These are phyloP conservation scores for Gryllus bimaculatus DNA, from an alignment of 1,140 invertebrate species.

Conservation along the genomic window DNA sequence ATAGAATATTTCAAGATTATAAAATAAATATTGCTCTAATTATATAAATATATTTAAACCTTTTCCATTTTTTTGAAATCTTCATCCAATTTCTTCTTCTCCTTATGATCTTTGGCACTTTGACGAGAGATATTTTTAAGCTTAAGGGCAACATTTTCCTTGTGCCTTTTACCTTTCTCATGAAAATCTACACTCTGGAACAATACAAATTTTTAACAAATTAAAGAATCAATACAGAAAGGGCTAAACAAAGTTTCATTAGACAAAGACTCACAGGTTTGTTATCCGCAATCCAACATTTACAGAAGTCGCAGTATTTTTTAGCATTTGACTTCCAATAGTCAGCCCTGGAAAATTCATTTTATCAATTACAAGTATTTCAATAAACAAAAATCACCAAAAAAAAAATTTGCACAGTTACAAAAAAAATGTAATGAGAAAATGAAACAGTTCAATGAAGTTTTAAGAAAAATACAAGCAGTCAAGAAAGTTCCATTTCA, in stretches of 20 bases:
- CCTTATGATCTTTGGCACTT: slow-evolving; percentile 66
- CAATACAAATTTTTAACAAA: slow-evolving; percentile 16
- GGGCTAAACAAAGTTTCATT: not conserved
- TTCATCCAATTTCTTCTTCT: slow-evolving; percentile 62
- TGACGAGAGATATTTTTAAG: slow-evolving; percentile 78
- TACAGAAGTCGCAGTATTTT: slow-evolving; percentile 95
- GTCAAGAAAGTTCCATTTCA: too few relatives aligned
- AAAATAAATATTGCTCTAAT: too few relatives aligned
- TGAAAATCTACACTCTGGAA: slow-evolving; percentile 87
- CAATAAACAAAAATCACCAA: not conserved
- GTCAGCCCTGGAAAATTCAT: slow-evolving; percentile 62
- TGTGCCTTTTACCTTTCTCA: slow-evolving; percentile 86
- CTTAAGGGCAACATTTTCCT: slow-evolving; percentile 84
- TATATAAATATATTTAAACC: slow-evolving; percentile 30
- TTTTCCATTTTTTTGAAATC: slow-evolving; percentile 84
- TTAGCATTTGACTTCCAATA: slow-evolving; percentile 95
- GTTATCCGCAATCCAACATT: slow-evolving; percentile 97
- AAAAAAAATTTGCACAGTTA: not conserved
- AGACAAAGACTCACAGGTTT: slow-evolving; percentile 63
- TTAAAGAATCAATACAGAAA: not conserved
- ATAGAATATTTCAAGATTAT: too few relatives aligned
- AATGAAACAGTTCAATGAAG: too few relatives aligned
- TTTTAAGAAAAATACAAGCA: too few relatives aligned
- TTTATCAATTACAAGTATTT: not conserved
- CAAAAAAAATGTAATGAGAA: too few relatives aligned